Evolutionary conservation across 2,797 vertebrate genomes (phyloP), one percentile per base, ranked within the genome.

Genomic region (Buceros bicornis): DNA sequence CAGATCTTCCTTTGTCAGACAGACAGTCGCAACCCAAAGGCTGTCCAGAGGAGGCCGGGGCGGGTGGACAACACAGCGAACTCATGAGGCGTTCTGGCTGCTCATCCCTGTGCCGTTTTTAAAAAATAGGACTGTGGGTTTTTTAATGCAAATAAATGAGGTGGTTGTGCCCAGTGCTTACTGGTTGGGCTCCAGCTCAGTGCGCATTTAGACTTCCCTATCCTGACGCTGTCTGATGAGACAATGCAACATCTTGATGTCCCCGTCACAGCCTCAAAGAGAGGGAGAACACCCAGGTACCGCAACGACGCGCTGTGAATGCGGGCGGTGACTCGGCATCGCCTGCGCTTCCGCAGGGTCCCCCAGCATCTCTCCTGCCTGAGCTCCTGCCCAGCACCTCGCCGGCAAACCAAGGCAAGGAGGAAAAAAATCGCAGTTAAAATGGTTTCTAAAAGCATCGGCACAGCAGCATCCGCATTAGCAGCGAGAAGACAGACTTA

Each of bases 151-250:
- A 22, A 20, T 67, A 67, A 73, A 73, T 7, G 9, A 79, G 48
- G 2, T 67, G 42, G 15, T 50, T 40, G 17, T 57, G 28, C 31
- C 7, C 13, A 40, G 22, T 8, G 31, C 53, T 67, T 72, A 15
- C 33, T 53, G 14, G 45, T 42, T n/a, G 31, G 6, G 73, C 16
- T 91, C 37, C 8, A 5, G 47, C 91, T 57, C 31, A 62, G 20
- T 4, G 3, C 18, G 28, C 4, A 0, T 29, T 62, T 25, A 37
- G 14, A 5, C 48, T 50, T 50, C 43, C 15, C 15, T 45, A 0
- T 24, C 2, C 5, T 47, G 56, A 16, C 35, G 78, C 19, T 26
- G 22, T 62, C 35, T 47, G 62, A 25, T 29, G 22, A 84, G 42
- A 20, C 53, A 58, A 10, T 25, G 8, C 43, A 28, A 15, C 4